Evolutionary conservation across 2,888 invertebrate species (phyloP), one percentile per base, ranked within the genome.

Genomic region (Ptychoptera albimana): DNA sequence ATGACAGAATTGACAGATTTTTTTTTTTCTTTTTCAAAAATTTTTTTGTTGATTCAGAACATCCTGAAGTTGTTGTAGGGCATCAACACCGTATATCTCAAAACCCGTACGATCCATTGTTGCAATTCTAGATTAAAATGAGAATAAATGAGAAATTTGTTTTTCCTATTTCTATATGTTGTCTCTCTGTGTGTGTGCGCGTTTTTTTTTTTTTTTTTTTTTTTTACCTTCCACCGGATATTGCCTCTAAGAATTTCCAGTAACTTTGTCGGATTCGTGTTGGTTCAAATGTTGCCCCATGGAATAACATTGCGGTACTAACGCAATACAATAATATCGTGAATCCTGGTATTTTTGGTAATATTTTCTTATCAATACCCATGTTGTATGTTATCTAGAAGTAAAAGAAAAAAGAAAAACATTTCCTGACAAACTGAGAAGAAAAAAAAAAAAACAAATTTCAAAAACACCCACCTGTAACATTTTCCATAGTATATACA

Each of bases 401-500:
- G 8, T 31, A 2, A 6, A 9, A 14, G 13, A 32, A 15, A 31
- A 1, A 10, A 14, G 29, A 35, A 31, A 7, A 44, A 16, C n/a
- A 31, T 39, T 15, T 31, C 2, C 37, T 44, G 10, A 10, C 29
- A 11, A 3, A 39, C 8, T 23, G 36, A 29, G 16, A 8, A 36
- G 39, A 37, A 11, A 8, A 11, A 39, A 32, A 32, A 11, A 32
- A 3, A 32, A 3, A 32, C 9, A 32, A n/a, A 13, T 9, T 30
- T 32, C 2, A 30, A 10, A 9, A n/a, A n/a, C n/a, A 14, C 31
- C 5, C 60, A 84, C 85, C 72, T 88, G 87, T 36, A 84, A 67
- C 39, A 79, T 73, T 66, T 88, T 88, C 81, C 86, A 85, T 65
- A 83, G 72, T 7, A 82, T 74, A 60, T 87, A 88, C 29, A 87